Percentiles rank a stretch among this genome's conserved stretches.
Conservation (phyloP, 1,140 invertebrate genomes). For the Drosophila pachea region DNA sequence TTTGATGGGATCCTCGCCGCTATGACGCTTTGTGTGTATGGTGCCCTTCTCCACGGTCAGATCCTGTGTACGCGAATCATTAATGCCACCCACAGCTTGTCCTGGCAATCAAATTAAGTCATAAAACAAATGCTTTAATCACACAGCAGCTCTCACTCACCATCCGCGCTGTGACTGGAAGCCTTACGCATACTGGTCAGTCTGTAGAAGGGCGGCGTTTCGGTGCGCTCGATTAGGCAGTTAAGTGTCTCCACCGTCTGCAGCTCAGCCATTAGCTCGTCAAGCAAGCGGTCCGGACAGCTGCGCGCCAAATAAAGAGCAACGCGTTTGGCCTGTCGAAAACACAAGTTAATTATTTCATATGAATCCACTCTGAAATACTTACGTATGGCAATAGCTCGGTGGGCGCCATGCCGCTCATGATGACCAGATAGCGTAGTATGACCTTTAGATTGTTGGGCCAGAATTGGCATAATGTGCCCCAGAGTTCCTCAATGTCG, state of each 20-base stretch:
- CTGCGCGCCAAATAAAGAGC: conserved; percentile 94
- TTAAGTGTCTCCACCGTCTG: conserved; percentile 97
- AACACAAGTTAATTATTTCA: not conserved
- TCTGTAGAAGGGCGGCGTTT: conserved; percentile 98
- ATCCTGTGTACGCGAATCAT: conserved; percentile 80
- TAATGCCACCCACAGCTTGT: conserved; percentile 76
- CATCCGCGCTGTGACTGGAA: conserved; percentile 90
- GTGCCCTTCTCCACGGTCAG: conserved; percentile 92
- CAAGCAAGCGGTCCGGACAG: conserved; percentile 92
- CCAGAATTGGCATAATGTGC: conserved; percentile 96
- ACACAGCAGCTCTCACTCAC: conserved; percentile 57
- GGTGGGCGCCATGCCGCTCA: conserved; percentile 96
- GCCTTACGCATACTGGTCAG: conserved; percentile 94
- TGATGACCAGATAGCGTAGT: conserved; percentile 97
- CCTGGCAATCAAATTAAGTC: conserved; percentile 41
- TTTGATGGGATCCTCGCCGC: conserved; percentile 92
- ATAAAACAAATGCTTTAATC: not conserved
- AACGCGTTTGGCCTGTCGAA: conserved; percentile 92
- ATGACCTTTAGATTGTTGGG: conserved; percentile 98
- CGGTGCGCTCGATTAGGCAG: conserved; percentile 95
- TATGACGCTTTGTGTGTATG: conserved; percentile 97
- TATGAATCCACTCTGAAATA: conserved; percentile 38
- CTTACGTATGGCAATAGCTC: conserved; percentile 93
- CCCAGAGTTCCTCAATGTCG: conserved; percentile 97
- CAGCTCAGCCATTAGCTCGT: conserved; percentile 97